Conservation (phyloP, 2,888 invertebrate species). For the Trichacis sp. region DNA sequence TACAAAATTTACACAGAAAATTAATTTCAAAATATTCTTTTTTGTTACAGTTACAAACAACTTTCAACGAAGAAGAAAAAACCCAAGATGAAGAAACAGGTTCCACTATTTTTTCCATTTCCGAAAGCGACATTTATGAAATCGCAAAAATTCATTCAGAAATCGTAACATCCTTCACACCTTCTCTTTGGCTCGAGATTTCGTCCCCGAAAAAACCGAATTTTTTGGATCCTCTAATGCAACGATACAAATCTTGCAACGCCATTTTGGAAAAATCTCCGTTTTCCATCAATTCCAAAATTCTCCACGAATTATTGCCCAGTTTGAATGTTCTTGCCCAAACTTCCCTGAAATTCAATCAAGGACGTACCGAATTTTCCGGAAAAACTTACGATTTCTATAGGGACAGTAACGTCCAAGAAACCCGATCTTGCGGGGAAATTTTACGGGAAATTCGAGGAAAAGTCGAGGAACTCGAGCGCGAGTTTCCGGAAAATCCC, state of each 20-base stretch:
- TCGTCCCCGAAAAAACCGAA: slow-evolving; percentile 54
- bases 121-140: slow-evolving; percentile 72
- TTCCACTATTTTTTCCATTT: slow-evolving; percentile 21
- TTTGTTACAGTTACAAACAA: neutral
- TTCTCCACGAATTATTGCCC: slow-evolving; percentile 72
- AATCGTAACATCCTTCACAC: slow-evolving; percentile 73
- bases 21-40: neutral
- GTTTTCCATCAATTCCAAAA: slow-evolving; percentile 71
- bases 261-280: slow-evolving; percentile 71
- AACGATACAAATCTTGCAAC: slow-evolving; percentile 74
- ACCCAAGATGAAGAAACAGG: neutral
- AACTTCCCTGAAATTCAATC: slow-evolving; percentile 70
- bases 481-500: slow-evolving; percentile 90
- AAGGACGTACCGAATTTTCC: slow-evolving; percentile 66
- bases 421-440: slow-evolving; percentile 80
- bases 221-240: slow-evolving; percentile 72
- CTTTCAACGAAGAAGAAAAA: neutral
- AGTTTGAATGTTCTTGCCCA: slow-evolving; percentile 72
- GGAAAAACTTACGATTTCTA: slow-evolving; percentile 79
- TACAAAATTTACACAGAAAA: too few species aligned
- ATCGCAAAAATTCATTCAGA: slow-evolving; percentile 75
- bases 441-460: slow-evolving; percentile 77
- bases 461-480: slow-evolving; percentile 77
- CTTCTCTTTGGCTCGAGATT: slow-evolving; percentile 74
- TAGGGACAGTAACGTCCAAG: slow-evolving; percentile 83